Evolutionary conservation across 2,888 invertebrate genomes (phyloP), one percentile per base, ranked within the genome.

Genomic region (Cephus rjabovi): DNA sequence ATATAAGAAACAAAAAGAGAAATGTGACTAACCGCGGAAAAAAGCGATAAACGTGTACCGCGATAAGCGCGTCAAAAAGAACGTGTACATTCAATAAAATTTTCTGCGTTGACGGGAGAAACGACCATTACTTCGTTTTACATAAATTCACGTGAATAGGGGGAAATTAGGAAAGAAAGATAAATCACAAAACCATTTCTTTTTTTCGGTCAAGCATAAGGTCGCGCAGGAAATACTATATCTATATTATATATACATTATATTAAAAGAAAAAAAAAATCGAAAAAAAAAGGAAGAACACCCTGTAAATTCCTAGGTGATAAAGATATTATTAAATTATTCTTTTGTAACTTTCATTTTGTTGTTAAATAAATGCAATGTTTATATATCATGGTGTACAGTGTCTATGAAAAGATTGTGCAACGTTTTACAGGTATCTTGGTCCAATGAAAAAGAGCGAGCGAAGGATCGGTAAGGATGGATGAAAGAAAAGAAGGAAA

Each of bases 271-370:
- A 75, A 69, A 35, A 35, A 30, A n/a, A 70, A 33, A 37, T 31
- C n/a, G 75, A 78, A 80, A 79, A 37, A 78, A 82, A 11, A 69
- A 40, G 35, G 56, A 56, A 78, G 76, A 56, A 56, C 56, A 56
- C 56, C 56, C 77, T 71, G 69, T 75, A 80, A 77, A 80, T 78
- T 78, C 74, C n/a, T 82, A 79, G 73, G 73, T 75, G 34, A 68
- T 80, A 80, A 80, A 75, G 73, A 77, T 76, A 71, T 70, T 78
- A 75, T 77, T 79, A 83, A 83, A 85, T 83, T 82, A 85, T 85
- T 81, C 79, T 86, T 87, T 86, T 88, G 87, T 89, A 88, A 85
- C 83, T 83, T 84, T 82, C 77, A 85, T 88, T 86, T 87, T 86
- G 83, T 84, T 84, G 83, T 86, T 85, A 83, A 89, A 86, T 87